Conservation (phyloP, 2,888 invertebrate species). For the Platerodrilus igneus region DNA sequence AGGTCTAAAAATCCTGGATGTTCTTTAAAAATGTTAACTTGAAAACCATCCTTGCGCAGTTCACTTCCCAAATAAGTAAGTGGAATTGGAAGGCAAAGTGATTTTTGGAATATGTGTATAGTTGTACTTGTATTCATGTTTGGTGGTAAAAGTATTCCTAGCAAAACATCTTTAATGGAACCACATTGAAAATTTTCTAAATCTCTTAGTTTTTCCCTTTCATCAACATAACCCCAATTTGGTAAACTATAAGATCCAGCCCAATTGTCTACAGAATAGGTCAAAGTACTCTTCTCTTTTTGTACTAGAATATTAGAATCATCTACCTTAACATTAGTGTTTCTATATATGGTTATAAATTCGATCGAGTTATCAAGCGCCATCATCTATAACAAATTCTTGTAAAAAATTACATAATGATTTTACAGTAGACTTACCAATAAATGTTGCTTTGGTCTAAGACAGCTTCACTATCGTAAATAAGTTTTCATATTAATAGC, state of each 20-base stretch:
- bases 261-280: too few species aligned
- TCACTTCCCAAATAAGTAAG: constrained; percentile 47
- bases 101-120: constrained; percentile 64
- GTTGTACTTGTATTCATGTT: constrained; percentile 52
- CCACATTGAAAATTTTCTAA: constrained; percentile 59
- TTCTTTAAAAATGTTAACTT: constrained; percentile 58
- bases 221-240: constrained; percentile 66
- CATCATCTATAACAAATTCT: too few species aligned
- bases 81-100: constrained; percentile 70
- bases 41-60: constrained; percentile 50
- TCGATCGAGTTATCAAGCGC: too few species aligned
- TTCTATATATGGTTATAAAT: too few species aligned
- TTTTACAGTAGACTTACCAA: too few species aligned
- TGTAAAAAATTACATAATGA: too few species aligned
- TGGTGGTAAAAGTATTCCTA: constrained; percentile 67
- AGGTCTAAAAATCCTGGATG: constrained; percentile 57
- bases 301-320: too few species aligned
- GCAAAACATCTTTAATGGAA: constrained; percentile 61
- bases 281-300: too few species aligned
- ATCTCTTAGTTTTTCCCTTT: constrained; percentile 30
- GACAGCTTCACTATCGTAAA: too few species aligned
- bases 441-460: too few species aligned
- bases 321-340: too few species aligned
- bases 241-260: constrained; percentile 62
- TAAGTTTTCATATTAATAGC: too few species aligned